These are phyloP conservation scores for Megaceryle torquata DNA, from an alignment of 2,113 vertebrate species.

Conservation along the genomic window DNA sequence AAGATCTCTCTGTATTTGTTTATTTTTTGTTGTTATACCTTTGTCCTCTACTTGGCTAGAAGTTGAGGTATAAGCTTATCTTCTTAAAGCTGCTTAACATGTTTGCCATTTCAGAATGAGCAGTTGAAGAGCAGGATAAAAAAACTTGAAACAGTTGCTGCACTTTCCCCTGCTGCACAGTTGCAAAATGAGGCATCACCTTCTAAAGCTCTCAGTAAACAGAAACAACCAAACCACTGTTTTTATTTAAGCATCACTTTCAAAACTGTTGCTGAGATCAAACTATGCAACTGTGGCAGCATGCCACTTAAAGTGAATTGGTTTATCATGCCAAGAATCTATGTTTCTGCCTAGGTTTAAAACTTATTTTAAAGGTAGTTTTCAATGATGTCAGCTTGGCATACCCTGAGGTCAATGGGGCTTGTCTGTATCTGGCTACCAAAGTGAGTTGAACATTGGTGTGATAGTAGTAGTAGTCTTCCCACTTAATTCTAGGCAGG, in stretches of 20 bases:
- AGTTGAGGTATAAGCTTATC: neutral
- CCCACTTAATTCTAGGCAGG: neutral
- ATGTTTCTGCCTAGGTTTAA: neutral
- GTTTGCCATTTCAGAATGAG: conserved; percentile 2
- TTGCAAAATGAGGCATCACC: neutral
- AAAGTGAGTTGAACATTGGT: neutral
- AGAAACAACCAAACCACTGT: neutral
- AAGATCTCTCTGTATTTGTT: neutral
- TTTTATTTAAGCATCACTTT: neutral
- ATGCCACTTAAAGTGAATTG: neutral
- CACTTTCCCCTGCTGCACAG: neutral
- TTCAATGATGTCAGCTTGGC: neutral
- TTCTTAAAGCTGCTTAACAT: conserved; percentile 28
- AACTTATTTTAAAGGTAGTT: neutral
- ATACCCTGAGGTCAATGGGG: neutral
- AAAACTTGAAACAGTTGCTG: neutral
- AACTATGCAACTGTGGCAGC: neutral
- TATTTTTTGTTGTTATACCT: neutral
- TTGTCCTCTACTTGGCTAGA: neutral
- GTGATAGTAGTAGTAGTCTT: neutral
- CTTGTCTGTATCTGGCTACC: neutral
- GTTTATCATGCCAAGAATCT: neutral
- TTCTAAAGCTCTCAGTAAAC: neutral
- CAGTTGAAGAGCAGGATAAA: conserved; percentile 5
- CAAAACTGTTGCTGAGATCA: neutral